Conservation (phyloP, 2,888 invertebrate species). For the Mimumesa dahlbomi region DNA sequence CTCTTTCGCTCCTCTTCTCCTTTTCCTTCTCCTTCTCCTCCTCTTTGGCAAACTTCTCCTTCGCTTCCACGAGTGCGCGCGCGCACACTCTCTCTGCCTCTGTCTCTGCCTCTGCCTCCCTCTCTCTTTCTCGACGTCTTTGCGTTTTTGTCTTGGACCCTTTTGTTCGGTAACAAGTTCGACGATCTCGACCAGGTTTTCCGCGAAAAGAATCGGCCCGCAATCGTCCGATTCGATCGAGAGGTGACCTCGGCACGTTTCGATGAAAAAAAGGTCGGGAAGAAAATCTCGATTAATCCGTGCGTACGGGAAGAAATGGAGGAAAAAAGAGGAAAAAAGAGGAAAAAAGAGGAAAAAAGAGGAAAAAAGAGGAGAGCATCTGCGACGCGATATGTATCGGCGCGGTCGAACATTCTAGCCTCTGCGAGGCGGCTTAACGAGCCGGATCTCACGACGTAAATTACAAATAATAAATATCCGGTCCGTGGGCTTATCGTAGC, state of each 20-base stretch:
- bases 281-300: neutral
- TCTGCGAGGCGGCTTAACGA: constrained; percentile 55
- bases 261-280: neutral
- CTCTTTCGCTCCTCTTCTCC: constrained; percentile 26
- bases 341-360: neutral
- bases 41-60: constrained; percentile 39
- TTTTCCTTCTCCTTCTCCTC: constrained; percentile 21
- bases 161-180: constrained; percentile 26
- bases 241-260: no score
- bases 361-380: constrained; percentile 10
- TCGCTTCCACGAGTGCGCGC: constrained; percentile 35
- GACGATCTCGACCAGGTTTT: neutral
- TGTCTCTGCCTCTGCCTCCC: constrained; percentile 28
- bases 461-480: constrained; percentile 77
- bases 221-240: no score
- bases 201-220: no score
- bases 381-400: constrained; percentile 26
- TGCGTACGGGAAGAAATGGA: no score
- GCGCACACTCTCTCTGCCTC: constrained; percentile 19
- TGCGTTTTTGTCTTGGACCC: constrained; percentile 8
- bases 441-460: constrained; percentile 68
- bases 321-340: neutral
- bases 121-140: neutral
- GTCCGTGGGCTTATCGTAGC: constrained; percentile 68
- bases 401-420: constrained; percentile 23